Evolutionary conservation across 2,888 invertebrate genomes (phyloP), one percentile per base, ranked within the genome.

Genomic region (Piscicola geometra): DNA sequence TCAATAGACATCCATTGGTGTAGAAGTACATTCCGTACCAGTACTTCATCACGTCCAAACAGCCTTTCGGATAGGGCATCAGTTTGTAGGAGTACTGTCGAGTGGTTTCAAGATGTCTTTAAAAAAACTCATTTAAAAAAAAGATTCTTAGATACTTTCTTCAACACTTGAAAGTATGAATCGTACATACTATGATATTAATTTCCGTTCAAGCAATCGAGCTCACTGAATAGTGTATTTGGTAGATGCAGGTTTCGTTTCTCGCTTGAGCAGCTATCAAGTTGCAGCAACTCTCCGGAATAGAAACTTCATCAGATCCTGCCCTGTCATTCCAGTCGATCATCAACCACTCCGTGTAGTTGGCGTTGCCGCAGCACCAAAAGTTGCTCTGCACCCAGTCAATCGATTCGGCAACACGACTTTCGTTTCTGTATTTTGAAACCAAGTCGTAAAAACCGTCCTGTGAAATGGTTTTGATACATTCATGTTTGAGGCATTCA

Each of bases 51-150:
- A 56, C 60, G 60, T 56, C 60, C 25, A 56, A 25, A 25, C 60
- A 56, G n/a, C 60, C 60, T 56, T 56, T 56, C 21, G 60, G 60
- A 25, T 56, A 56, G 5, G 60, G 60, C 60, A 25, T 56, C n/a
- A 56, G n/a, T 5, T 41, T 41, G 41, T 9, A 41, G 15, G 41
- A 41, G 41, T 41, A 41, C 41, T 41, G 41, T 9, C 41, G 41
- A 41, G 15, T 41, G 41, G 41, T 9, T n/a, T n/a, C n/a, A n/a
- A n/a, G n/a, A n/a, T n/a, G n/a, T n/a, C n/a, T n/a, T n/a, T n/a
- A n/a, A n/a, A n/a, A n/a, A n/a, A n/a, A n/a, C n/a, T n/a, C n/a
- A n/a, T n/a, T n/a, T n/a, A n/a, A n/a, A n/a, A n/a, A n/a, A n/a
- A n/a, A n/a, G n/a, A n/a, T n/a, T n/a, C n/a, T 47, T 15, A 47